Conservation (phyloP, 2,113 vertebrate species). For the Sceloporus tristichus region DNA sequence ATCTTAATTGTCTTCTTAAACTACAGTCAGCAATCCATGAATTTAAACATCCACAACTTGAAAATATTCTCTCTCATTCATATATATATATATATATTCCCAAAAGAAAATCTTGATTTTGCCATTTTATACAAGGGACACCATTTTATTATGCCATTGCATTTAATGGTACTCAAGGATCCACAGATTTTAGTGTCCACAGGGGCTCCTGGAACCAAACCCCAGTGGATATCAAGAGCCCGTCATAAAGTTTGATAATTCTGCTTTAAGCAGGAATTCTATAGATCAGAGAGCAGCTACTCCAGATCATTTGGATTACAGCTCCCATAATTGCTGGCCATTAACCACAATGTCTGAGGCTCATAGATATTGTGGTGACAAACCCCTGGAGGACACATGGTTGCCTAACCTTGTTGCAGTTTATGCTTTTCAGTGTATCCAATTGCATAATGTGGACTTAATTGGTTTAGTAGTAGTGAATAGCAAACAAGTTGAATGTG, state of each 20-base stretch:
- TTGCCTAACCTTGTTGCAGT: not conserved
- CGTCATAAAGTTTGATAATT: too few relatives aligned
- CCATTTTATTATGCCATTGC: too few relatives aligned
- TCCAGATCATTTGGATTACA: not conserved
- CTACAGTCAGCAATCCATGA: not conserved
- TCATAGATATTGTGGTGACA: not conserved
- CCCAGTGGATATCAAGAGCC: too few relatives aligned
- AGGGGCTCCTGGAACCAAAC: too few relatives aligned
- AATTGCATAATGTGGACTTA: not conserved
- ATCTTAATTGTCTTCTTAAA: not conserved
- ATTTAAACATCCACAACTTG: too few relatives aligned
- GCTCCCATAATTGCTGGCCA: not conserved
- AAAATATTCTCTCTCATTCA: too few relatives aligned
- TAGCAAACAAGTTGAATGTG: not conserved
- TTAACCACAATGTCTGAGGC: too few relatives aligned
- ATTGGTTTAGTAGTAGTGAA: not conserved
- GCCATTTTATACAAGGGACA: too few relatives aligned
- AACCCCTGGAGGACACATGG: not conserved
- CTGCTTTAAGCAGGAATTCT: not conserved
- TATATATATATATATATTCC: too few relatives aligned
- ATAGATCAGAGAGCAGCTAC: not conserved
- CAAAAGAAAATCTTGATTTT: too few relatives aligned
- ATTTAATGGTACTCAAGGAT: too few relatives aligned
- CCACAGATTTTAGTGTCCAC: too few relatives aligned
- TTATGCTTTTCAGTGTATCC: not conserved